Base-by-base conservation (phyloP, 2,797 vertebrate species). In the Falco naumanni region DNA sequence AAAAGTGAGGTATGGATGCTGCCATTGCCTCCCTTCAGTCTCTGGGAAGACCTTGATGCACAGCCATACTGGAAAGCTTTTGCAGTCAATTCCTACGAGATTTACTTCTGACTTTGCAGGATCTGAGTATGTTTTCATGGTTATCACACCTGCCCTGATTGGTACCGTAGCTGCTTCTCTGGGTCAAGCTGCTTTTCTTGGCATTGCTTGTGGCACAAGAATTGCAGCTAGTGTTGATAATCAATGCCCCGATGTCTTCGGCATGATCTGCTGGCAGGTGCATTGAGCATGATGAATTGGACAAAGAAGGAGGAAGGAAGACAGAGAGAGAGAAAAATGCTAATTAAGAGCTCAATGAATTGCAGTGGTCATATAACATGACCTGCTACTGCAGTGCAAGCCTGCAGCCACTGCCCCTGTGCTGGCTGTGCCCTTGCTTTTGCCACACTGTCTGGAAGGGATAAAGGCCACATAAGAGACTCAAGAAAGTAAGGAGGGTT, bases 51-150 rank as follows among this genome's bases (percentile, higher is more conserved):
- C 51, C 77, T 54, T 84, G 56, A 53, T 51, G 66, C 78, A 93
- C 16, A 91, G 45, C 45, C 78, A 61, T 45, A 89, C 53, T 78
- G 95, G 69, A 94, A 93, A 70, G 76, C 87, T 25, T 86, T 95
- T 39, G 65, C 80, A 56, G 60, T 74, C 45, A 94, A 50, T 3
- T 77, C 56, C 48, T 71, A 77, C 86, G n/a, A 69, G 76, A 65
- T 33, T 85, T 53, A 59, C 57, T n/a, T 93, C 81, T 50, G 71
- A 63, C 61, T 60, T 85, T 57, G 60, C 81, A 48, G 80, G 48
- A 33, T 31, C 47, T 64, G 31, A 80, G 16, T 79, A 61, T 60
- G 72, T 71, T 31, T 61, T 89, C 41, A 81, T 60, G 65, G 79
- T 51, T 34, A 21, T 80, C 66, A 87, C 45, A 39, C 53, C 70